These are phyloP conservation scores for Numenius phaeopus DNA, from an alignment of 2,797 vertebrate species.

Conservation along the genomic window DNA sequence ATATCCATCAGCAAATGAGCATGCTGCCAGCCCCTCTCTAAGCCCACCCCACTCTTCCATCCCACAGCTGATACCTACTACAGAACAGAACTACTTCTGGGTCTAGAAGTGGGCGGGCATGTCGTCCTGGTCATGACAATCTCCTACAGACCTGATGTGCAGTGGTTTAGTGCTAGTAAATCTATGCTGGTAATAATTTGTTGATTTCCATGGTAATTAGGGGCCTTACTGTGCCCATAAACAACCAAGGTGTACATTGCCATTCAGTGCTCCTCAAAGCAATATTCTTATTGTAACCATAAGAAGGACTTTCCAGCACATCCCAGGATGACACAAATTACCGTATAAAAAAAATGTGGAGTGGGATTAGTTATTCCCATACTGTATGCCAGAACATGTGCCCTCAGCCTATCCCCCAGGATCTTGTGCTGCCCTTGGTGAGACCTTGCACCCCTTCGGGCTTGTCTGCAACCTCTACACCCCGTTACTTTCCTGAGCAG, in stretches of 20 bases:
- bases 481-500: fast-evolving
- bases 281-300: fast-evolving
- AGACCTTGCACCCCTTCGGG: not conserved
- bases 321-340: not conserved
- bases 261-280: not conserved
- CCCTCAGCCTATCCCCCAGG: not conserved
- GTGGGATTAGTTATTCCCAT: not conserved
- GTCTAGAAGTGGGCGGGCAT: not conserved
- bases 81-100: not conserved
- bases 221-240: not conserved
- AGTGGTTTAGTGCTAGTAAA: not conserved
- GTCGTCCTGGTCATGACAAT: not conserved
- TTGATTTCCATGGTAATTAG: not conserved
- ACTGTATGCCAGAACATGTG: not conserved
- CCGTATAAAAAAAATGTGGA: not conserved
- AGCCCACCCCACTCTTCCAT: not conserved
- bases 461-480: not conserved
- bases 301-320: not conserved
- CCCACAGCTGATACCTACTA: not conserved
- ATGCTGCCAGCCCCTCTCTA: not conserved
- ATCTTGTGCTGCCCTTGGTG: not conserved
- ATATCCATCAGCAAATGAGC: fast-evolving
- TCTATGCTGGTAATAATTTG: not conserved
- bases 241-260: not conserved
- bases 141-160: not conserved